Percentiles rank a stretch among this genome's conserved stretches.
Conservation (phyloP, 2,888 invertebrate species). For the Cepaea hortensis region DNA sequence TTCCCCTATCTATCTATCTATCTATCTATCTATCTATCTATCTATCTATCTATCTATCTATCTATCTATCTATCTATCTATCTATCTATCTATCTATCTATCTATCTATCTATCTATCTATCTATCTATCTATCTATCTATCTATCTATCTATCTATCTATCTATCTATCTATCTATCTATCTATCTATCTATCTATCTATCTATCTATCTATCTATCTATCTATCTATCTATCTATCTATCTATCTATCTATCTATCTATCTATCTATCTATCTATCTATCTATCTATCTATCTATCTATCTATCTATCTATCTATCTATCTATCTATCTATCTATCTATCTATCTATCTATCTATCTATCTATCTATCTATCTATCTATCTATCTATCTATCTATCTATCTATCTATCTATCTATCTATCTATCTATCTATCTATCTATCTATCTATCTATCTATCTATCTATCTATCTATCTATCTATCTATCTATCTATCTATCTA, state of each 20-base stretch:
- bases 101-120: slow-evolving; percentile 4
- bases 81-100: slow-evolving; percentile 7
- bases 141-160: slow-evolving; percentile 7
- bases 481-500: slow-evolving; percentile 7
- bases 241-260: slow-evolving; percentile 7
- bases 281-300: slow-evolving; percentile 7
- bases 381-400: slow-evolving; percentile 7
- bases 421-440: slow-evolving; percentile 7
- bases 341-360: background rate
- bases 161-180: slow-evolving; percentile 7
- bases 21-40: slow-evolving; percentile 7
- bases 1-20: background rate
- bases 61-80: slow-evolving; percentile 7
- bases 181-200: slow-evolving; percentile 7
- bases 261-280: slow-evolving; percentile 7
- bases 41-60: slow-evolving; percentile 7
- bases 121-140: background rate
- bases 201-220: slow-evolving; percentile 7
- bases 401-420: slow-evolving; percentile 7
- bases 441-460: slow-evolving; percentile 1
- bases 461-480: slow-evolving; percentile 2
- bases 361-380: slow-evolving; percentile 7
- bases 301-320: slow-evolving; percentile 7
- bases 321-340: slow-evolving; percentile 4
- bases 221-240: background rate